phyloP scores from a whole-genome alignment of 2,888 invertebrate species.

The Lasioglossum leucozonium region DNA sequence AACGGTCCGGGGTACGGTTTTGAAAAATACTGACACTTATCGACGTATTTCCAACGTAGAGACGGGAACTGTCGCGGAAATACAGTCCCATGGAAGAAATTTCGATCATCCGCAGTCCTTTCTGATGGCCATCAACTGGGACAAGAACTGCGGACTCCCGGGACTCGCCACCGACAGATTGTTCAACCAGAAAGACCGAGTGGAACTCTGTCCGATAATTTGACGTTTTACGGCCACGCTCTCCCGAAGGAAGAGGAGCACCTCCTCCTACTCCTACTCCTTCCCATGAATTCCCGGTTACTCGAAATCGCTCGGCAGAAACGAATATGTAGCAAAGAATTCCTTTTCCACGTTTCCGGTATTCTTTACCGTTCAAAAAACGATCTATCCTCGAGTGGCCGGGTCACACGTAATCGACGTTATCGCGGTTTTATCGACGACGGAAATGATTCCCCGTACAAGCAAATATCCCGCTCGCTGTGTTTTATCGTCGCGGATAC shows the following conservation, averaged over 20 bases:
- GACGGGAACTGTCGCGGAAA: neutral
- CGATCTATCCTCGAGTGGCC: neutral
- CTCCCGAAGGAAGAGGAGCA: constrained; percentile 54
- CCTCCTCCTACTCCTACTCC: constrained; percentile 10
- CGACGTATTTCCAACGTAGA: neutral
- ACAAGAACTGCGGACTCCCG: constrained; percentile 33
- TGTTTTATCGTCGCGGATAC: constrained; percentile 40
- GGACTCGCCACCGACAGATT: constrained; percentile 52
- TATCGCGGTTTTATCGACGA: constrained; percentile 49
- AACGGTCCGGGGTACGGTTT: neutral
- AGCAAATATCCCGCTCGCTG: constrained; percentile 29
- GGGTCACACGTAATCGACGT: constrained; percentile 49
- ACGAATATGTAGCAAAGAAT: constrained; percentile 3
- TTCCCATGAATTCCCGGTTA: neutral
- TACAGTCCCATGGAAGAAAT: neutral
- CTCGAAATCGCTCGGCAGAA: neutral
- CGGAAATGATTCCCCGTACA: constrained; percentile 43
- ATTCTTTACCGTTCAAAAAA: neutral
- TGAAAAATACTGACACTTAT: constrained; percentile 4
- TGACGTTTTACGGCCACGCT: constrained; percentile 61
- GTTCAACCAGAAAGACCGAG: constrained; percentile 53
- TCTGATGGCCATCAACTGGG: constrained; percentile 32
- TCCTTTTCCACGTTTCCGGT: neutral
- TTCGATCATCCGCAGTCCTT: constrained; percentile 25
- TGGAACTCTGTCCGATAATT: constrained; percentile 57